Evolutionary conservation across 37 sponge, comb jelly and placozoan species (phyloP), one percentile per base, ranked within the genome.

Genomic region (Sycon ciliatum): DNA sequence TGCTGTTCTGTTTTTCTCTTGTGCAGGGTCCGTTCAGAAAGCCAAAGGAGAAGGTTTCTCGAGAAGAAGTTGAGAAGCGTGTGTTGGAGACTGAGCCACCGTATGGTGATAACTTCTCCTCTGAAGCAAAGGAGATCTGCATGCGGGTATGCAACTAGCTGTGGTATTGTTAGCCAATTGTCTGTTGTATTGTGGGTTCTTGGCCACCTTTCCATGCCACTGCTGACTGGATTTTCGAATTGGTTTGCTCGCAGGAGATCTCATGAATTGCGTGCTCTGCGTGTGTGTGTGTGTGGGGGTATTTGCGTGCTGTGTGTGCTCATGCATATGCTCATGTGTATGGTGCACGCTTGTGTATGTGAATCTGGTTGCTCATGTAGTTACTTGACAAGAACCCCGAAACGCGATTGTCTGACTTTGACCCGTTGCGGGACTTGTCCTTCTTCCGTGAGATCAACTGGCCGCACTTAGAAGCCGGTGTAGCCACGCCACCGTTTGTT

Each of bases 41-140:
- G 26, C 42, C 76, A 35, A 96, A 91, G 72, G 98, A 96, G 58
- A 39, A 74, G 29, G 90, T 89, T 13, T 72, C 85, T 35, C 61
- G 93, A 52, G 98, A 96, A 16, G 80, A 77, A 32, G 87, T 96
- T 1, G 98, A 96, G 73, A 70, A 75, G 55, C 76, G 98, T 27
- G 86, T 96, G 0, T 68, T 80, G 40, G 89, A 96, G 3, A 82
- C 76, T 9, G n/a, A 61, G 27, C 72, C 65, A 3, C 36, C 54
- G 33, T 91, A 80, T 55, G 60, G 81, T 16, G 75, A 72, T 4
- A 88, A 88, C 46, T 91, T 91, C 76, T 76, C 54, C 56, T 78
- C 67, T 46, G 87, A 85, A 11, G 77, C 89, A 1, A 85, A 69
- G 69, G 68, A 72, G 24, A 70, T 95, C 30, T 82, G 83, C 38